Evolutionary conservation across 2,113 vertebrate species (phyloP).

Genomic region (Galeopterus variegatus): DNA sequence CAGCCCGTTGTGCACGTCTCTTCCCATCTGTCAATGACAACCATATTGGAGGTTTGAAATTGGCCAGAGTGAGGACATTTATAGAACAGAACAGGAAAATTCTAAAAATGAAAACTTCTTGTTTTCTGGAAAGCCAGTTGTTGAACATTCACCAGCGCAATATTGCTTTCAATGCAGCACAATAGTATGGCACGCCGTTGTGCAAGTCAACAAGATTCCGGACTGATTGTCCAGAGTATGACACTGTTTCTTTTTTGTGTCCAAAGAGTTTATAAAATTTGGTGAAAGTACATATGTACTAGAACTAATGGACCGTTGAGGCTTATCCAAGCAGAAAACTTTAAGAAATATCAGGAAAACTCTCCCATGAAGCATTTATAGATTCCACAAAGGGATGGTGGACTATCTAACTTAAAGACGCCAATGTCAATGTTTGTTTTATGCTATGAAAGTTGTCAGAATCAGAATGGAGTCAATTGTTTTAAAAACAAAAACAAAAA

Average conservation of each 20-base stretch:
- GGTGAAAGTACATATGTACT: neutral
- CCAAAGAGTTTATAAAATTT: conserved; percentile 20
- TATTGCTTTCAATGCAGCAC: neutral
- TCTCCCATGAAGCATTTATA: neutral
- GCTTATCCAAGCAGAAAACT: neutral
- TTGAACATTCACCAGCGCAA: neutral
- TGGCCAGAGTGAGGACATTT: neutral
- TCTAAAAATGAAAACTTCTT: neutral
- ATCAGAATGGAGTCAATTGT: no score
- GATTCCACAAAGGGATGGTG: neutral
- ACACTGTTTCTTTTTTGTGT: neutral
- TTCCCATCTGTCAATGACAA: neutral
- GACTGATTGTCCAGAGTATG: neutral
- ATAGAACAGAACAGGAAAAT: neutral
- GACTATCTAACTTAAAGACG: neutral
- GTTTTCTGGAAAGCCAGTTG: conserved; percentile 14
- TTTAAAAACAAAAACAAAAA: no score
- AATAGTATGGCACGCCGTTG: neutral
- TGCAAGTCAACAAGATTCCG: conserved; percentile 1
- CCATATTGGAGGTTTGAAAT: neutral
- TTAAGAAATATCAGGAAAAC: neutral
- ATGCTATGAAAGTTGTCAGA: neutral
- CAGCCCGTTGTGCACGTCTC: neutral
- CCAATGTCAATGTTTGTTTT: neutral
- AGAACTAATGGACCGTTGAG: neutral